Conservation (phyloP, 2,888 invertebrate species). For the Allolobophora icterica region DNA sequence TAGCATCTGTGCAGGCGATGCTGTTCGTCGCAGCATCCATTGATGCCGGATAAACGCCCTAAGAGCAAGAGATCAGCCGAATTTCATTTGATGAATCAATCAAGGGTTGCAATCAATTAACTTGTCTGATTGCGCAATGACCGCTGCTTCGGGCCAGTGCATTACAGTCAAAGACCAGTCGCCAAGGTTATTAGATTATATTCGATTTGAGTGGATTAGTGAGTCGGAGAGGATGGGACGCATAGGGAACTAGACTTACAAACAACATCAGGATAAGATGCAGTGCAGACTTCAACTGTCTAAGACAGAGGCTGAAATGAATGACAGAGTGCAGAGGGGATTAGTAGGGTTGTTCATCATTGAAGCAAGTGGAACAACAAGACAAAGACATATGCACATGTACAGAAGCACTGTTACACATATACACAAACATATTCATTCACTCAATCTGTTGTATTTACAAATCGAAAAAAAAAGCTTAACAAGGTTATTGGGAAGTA, state of each 20-base stretch:
- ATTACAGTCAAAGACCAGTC: neutral
- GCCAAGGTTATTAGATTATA: neutral
- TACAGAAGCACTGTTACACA: neutral
- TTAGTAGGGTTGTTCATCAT: neutral
- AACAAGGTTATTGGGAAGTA: too few species aligned
- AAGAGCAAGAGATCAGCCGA: slow-evolving; percentile 12
- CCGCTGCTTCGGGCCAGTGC: neutral
- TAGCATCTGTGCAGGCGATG: slow-evolving; percentile 57
- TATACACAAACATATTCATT: neutral
- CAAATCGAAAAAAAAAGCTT: too few species aligned
- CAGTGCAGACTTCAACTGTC: neutral
- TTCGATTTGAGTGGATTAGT: neutral
- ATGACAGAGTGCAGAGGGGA: neutral
- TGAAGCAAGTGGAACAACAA: neutral
- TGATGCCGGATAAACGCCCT: slow-evolving; percentile 46
- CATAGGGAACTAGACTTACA: neutral
- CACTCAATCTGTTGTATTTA: neutral
- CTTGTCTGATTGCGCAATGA: neutral
- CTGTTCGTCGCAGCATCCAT: slow-evolving; percentile 51
- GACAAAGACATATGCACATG: neutral
- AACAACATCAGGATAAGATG: neutral
- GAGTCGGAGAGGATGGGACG: neutral
- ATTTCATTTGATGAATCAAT: too few species aligned
- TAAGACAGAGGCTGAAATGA: neutral
- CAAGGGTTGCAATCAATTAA: neutral